Evolutionary conservation across 2,797 vertebrate species (phyloP).

Genomic region (Syndactyla subalaris): DNA sequence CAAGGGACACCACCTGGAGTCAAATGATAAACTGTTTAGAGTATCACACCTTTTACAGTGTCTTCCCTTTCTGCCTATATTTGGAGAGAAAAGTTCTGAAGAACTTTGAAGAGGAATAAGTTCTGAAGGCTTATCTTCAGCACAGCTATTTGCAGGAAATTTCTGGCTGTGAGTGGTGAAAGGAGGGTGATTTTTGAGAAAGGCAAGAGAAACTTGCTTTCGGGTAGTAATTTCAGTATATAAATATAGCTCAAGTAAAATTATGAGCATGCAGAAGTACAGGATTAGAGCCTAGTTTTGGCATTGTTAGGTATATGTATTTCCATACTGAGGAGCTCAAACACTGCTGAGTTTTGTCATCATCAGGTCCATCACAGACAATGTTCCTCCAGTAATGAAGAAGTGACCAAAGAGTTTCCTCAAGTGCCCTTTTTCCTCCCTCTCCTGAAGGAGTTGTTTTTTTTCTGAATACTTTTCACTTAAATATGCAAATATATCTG

Average conservation of each 20-base stretch:
- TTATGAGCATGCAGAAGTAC: not conserved
- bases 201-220: not conserved
- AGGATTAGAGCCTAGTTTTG: not conserved
- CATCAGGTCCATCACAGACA: not conserved
- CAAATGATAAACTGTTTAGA: not conserved
- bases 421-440: accelerated
- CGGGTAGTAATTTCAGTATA: not conserved
- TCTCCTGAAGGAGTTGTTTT: not conserved
- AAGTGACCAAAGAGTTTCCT: not conserved
- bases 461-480: not conserved
- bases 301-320: not conserved
- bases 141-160: not conserved
- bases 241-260: not conserved
- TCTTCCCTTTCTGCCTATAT: not conserved
- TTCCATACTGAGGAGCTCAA: not conserved
- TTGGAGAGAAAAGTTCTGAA: not conserved
- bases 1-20: too few species aligned
- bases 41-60: not conserved
- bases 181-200: not conserved
- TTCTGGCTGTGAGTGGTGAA: not conserved
- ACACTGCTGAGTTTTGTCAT: not conserved
- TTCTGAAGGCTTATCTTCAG: not conserved
- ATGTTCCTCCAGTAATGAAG: not conserved
- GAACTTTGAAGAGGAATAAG: not conserved
- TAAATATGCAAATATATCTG: not conserved